Evolutionary conservation across 2,797 vertebrate genomes (phyloP).

Genomic region (Neostethus bicornis): DNA sequence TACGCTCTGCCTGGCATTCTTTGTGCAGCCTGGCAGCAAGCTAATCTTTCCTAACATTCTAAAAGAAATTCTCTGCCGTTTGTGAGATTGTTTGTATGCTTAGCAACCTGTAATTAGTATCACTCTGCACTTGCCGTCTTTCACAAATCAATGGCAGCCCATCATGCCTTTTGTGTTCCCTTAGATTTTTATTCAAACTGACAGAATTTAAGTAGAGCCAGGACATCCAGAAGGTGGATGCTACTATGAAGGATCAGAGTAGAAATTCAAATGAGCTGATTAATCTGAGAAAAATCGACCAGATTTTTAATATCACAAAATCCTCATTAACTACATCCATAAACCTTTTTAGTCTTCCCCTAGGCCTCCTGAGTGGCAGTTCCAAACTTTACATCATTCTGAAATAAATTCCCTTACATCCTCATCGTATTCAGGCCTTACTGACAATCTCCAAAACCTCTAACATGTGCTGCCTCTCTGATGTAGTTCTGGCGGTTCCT

Average conservation of each 20-base stretch:
- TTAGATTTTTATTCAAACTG: slow-evolving; percentile 11
- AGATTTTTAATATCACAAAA: not conserved
- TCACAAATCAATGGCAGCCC: slow-evolving; percentile 46
- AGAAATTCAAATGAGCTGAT: not conserved
- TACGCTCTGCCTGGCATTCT: slow-evolving; percentile 59
- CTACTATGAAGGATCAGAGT: not conserved
- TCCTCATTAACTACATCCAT: too few species aligned
- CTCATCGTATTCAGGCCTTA: too few species aligned
- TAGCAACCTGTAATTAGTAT: slow-evolving; percentile 64
- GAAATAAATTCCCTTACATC: too few species aligned
- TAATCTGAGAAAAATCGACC: not conserved
- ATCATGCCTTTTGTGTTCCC: slow-evolving; percentile 23
- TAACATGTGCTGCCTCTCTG: too few species aligned
- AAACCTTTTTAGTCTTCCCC: too few species aligned
- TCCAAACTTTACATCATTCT: too few species aligned
- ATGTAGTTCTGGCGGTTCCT: too few species aligned
- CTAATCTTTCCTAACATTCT: slow-evolving; percentile 46
- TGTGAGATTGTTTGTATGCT: slow-evolving; percentile 51
- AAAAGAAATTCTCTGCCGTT: slow-evolving; percentile 39
- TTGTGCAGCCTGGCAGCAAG: slow-evolving; percentile 52
- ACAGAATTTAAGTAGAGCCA: slow-evolving; percentile 16
- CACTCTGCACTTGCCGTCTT: slow-evolving; percentile 44
- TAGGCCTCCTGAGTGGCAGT: too few species aligned
- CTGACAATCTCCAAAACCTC: too few species aligned
- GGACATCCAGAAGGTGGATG: slow-evolving; percentile 13